Evolutionary conservation across 1,140 invertebrate genomes (phyloP).

Genomic region (Pollicipes pollicipes): DNA sequence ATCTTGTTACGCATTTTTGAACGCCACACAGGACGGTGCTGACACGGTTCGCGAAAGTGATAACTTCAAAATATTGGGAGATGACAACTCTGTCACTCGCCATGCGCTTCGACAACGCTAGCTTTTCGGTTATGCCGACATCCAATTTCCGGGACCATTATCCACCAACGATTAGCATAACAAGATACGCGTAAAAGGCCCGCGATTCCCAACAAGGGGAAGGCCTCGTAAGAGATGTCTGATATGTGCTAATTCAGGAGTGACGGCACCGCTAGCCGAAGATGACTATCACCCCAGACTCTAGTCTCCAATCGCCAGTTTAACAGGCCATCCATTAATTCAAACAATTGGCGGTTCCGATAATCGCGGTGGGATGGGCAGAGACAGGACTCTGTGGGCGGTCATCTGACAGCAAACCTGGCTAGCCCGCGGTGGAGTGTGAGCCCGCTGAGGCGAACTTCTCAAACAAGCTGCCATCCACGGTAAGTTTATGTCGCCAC

Average conservation of each 20-base stretch:
- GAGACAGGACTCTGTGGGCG: too few species aligned
- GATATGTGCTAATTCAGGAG: neutral
- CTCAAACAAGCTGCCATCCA: too few species aligned
- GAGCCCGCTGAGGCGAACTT: too few species aligned
- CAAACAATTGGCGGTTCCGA: neutral
- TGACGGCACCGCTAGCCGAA: neutral
- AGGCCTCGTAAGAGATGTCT: neutral
- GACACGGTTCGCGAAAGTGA: too few species aligned
- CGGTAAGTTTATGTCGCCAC: too few species aligned
- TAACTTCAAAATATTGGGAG: too few species aligned
- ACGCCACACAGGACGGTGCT: too few species aligned
- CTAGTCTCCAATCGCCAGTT: neutral
- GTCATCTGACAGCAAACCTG: too few species aligned
- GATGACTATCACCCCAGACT: neutral
- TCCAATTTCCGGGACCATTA: neutral
- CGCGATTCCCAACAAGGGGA: neutral
- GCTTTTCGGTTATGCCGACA: neutral
- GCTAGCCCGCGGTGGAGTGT: too few species aligned
- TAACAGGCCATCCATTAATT: neutral
- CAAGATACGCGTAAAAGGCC: neutral
- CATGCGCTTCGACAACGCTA: neutral
- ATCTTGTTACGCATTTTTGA: too few species aligned
- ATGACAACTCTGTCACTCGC: too few species aligned
- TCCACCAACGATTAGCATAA: neutral
- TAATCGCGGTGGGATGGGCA: too few species aligned